phyloP scores from a whole-genome alignment of 2,113 vertebrate species.

The Semnopithecus entellus region DNA sequence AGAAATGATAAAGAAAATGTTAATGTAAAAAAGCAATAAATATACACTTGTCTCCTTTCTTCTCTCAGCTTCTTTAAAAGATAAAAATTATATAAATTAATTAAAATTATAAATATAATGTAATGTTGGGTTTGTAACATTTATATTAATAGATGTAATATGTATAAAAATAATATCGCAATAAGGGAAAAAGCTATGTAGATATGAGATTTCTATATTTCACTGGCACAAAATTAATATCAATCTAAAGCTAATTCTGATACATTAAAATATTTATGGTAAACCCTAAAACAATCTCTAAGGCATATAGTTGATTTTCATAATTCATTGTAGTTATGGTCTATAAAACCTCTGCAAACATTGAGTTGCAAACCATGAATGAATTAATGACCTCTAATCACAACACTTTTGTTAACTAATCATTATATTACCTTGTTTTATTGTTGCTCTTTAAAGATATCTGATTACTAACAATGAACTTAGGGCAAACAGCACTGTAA shows the following conservation, averaged over 20 bases:
- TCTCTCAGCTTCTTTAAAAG: no score
- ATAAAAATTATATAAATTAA: no score
- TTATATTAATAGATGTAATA: neutral
- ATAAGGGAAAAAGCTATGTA: neutral
- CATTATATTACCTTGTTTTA: neutral
- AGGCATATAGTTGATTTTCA: neutral
- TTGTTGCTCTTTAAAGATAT: neutral
- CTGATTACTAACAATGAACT: neutral
- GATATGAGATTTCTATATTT: neutral
- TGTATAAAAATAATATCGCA: no score
- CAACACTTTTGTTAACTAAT: neutral
- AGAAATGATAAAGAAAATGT: neutral
- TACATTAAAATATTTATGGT: neutral
- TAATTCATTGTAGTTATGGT: no score
- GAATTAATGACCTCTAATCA: neutral
- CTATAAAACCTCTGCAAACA: neutral
- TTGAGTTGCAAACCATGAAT: neutral
- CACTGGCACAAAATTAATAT: neutral
- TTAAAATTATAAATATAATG: no score
- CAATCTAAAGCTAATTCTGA: neutral
- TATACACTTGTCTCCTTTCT: no score
- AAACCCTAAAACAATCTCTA: neutral
- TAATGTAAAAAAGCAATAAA: no score
- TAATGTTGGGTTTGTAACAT: neutral
- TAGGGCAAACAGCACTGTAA: neutral